Evolutionary conservation across 2,888 invertebrate genomes (phyloP), one percentile per base, ranked within the genome.

Genomic region (Crematogaster levior): DNA sequence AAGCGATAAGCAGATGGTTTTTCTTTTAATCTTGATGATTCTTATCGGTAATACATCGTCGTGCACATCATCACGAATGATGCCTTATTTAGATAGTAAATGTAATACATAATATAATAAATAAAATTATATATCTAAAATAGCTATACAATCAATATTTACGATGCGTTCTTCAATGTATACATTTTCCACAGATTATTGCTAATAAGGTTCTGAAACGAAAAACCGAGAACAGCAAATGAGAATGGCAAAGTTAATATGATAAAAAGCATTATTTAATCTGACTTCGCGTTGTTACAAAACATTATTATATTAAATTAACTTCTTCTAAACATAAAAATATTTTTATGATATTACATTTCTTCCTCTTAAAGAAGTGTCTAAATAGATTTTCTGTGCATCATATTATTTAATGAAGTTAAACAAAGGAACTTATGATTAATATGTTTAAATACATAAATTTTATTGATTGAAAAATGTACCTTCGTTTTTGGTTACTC

Each of bases 131-230:
- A 9, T 70, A 37, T 40, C 18, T 70, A 66, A 77, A 56, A 53
- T 24, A 43, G 18, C 1, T 34, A n/a, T 18, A 53, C 46, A 30
- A 4, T 60, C 46, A 7, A 37, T 72, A 34, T 40, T 40, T 3
- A 48, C 15, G 15, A 30, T 15, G 1, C 1, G 0, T 46, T 30
- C 12, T 61, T 88, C 70, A 88, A 6, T 65, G 18, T 24, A 21
- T 37, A 34, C 88, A 88, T 9, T 66, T 84, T 56, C 83, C 85
- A 27, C 87, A 88, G 9, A 88, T 46, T 18, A 37, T n/a, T 10
- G 61, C 46, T 37, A 88, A 43, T 10, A 86, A 79, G 1, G 61
- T n/a, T 24, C 88, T 88, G 58, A 65, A 82, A 81, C 21, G 80
- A n/a, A n/a, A n/a, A n/a, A n/a, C n/a, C 58, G 0, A 9, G 58